Evolutionary conservation across 2,113 vertebrate species (phyloP).

Genomic region (Numenius arquata): DNA sequence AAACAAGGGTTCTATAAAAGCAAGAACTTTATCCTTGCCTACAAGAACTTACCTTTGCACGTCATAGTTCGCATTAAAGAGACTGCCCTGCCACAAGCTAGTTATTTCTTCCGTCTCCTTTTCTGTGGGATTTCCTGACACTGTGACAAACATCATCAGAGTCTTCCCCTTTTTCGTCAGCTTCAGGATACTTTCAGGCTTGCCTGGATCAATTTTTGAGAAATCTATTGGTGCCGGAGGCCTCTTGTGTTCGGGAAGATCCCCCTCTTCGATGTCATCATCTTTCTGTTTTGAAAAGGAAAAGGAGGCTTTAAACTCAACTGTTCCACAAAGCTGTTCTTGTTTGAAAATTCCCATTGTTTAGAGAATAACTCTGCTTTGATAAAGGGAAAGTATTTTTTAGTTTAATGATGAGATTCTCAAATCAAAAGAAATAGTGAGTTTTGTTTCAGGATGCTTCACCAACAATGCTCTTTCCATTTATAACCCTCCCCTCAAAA

Average conservation of each 20-base stretch:
- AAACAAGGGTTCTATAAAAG: not conserved
- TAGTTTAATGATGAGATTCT: not conserved
- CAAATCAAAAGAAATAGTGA: not conserved
- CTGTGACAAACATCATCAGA: conserved; percentile 93
- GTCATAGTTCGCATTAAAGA: conserved; percentile 97
- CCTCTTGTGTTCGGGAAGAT: conserved; percentile 92
- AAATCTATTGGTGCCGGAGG: conserved; percentile 90
- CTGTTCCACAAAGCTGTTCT: not conserved
- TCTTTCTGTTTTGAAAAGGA: conserved; percentile 77
- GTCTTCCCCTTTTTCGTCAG: conserved; percentile 96
- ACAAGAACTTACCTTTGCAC: conserved; percentile 83
- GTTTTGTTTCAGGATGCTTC: not conserved
- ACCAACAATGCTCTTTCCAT: not conserved
- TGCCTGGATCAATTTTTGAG: conserved; percentile 87
- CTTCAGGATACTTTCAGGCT: conserved; percentile 91
- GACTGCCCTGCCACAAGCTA: conserved; percentile 94
- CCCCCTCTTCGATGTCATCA: conserved; percentile 96
- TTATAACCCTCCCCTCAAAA: not conserved
- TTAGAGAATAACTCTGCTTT: not conserved
- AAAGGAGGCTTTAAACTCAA: not conserved
- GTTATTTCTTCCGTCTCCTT: conserved; percentile 95
- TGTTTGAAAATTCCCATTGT: not conserved
- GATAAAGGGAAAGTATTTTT: not conserved
- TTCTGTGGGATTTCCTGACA: conserved; percentile 89
- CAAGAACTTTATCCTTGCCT: not conserved